These are phyloP conservation scores for Eunapius fragilis DNA, from an alignment of 37 sponge, comb jelly and placozoan species.

Conservation along the genomic window DNA sequence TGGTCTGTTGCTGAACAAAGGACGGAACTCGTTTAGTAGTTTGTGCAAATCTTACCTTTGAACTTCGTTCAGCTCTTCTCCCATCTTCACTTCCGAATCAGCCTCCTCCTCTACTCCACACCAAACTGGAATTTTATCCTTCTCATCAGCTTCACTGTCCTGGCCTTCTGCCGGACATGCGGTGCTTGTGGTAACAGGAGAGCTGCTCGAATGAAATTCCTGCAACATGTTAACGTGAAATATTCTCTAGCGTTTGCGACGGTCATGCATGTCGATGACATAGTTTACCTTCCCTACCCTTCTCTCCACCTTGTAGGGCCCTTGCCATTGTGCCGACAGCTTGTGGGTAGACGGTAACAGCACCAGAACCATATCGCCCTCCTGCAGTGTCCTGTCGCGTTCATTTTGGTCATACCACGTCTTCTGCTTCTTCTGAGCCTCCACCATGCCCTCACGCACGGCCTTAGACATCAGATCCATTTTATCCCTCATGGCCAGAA, in stretches of 20 bases:
- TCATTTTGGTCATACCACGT: conserved; percentile 36
- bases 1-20: no score
- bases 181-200: background rate
- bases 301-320: conserved; percentile 37
- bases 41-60: background rate
- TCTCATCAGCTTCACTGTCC: background rate
- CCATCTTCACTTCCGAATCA: background rate
- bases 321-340: conserved; percentile 40
- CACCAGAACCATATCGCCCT: conserved; percentile 63
- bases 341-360: conserved; percentile 39
- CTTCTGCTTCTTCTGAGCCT: conserved; percentile 42
- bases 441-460: conserved; percentile 14
- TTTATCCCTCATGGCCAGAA: conserved; percentile 13
- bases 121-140: background rate
- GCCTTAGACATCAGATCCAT: conserved; percentile 14
- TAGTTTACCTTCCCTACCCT: conserved; percentile 33
- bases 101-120: background rate
- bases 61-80: background rate
- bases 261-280: no score
- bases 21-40: no score
- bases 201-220: background rate
- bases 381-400: conserved; percentile 11
- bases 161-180: background rate
- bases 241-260: background rate
- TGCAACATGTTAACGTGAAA: conserved; percentile 11